Conservation (phyloP, 2,113 vertebrate species). For the Barbus barbus region DNA sequence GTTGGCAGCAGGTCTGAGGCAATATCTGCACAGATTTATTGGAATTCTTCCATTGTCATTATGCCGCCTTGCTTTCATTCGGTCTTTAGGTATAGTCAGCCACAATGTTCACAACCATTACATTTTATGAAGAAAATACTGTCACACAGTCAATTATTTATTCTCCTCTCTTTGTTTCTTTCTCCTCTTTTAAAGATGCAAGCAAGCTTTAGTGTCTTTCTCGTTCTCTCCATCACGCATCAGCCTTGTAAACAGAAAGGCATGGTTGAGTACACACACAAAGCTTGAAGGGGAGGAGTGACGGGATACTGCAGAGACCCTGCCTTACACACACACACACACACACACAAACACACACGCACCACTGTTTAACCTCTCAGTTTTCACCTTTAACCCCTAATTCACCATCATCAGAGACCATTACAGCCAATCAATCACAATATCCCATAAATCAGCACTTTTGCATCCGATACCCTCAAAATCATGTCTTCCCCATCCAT, state of each 20-base stretch:
- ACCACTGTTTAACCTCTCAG: not conserved
- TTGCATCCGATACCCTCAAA: no score
- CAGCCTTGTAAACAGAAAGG: slow-evolving; percentile 40
- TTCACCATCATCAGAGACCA: not conserved
- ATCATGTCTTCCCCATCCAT: not conserved
- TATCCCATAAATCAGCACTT: slow-evolving; percentile 8
- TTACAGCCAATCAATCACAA: not conserved
- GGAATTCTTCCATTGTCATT: slow-evolving; percentile 38
- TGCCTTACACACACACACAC: not conserved
- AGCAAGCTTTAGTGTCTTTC: not conserved
- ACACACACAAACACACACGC: not conserved
- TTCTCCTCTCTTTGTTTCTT: not conserved
- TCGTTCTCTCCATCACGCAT: not conserved
- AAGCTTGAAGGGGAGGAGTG: slow-evolving; percentile 25
- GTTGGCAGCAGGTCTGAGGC: slow-evolving; percentile 21
- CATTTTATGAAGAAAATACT: not conserved
- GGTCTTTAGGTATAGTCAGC: not conserved
- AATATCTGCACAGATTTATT: slow-evolving; percentile 48
- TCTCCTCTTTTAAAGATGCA: not conserved
- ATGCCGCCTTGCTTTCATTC: not conserved
- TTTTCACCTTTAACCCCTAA: not conserved
- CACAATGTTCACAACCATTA: not conserved
- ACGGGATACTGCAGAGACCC: slow-evolving; percentile 41
- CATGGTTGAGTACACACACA: slow-evolving; percentile 42
- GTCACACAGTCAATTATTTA: not conserved